Conservation (phyloP, 2,113 vertebrate genomes). For the Meles meles region DNA sequence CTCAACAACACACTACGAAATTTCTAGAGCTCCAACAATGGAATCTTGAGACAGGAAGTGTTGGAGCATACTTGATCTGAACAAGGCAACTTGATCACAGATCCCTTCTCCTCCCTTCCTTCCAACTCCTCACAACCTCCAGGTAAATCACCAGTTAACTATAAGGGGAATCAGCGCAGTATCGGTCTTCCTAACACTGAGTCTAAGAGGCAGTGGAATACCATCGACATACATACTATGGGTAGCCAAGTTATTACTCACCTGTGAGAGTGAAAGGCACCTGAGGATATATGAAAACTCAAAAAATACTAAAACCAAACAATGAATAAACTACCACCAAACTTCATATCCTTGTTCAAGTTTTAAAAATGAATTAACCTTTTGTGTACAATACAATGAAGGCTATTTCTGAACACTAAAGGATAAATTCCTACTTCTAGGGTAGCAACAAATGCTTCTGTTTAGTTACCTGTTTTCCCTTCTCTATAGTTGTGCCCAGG, state of each 20-base stretch:
- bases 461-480: not conserved
- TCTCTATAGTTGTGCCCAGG: not conserved
- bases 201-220: not conserved
- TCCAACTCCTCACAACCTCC: not conserved
- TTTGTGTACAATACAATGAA: not conserved
- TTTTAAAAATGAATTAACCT: constrained; percentile 33
- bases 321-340: constrained; percentile 24
- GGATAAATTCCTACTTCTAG: not conserved
- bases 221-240: not conserved
- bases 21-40: not conserved
- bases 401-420: not conserved
- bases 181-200: not conserved
- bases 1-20: constrained; percentile 2
- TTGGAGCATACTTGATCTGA: not conserved
- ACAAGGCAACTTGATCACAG: not conserved
- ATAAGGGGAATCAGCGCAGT: not conserved
- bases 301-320: not conserved
- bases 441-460: not conserved
- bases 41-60: not conserved
- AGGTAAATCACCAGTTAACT: not conserved
- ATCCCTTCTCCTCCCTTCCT: not conserved
- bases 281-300: not conserved
- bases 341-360: not conserved
- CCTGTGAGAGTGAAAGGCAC: not conserved
- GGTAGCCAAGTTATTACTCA: not conserved